Evolutionary conservation across 2,888 invertebrate genomes (phyloP).

Genomic region (Toxonevra muliebris): DNA sequence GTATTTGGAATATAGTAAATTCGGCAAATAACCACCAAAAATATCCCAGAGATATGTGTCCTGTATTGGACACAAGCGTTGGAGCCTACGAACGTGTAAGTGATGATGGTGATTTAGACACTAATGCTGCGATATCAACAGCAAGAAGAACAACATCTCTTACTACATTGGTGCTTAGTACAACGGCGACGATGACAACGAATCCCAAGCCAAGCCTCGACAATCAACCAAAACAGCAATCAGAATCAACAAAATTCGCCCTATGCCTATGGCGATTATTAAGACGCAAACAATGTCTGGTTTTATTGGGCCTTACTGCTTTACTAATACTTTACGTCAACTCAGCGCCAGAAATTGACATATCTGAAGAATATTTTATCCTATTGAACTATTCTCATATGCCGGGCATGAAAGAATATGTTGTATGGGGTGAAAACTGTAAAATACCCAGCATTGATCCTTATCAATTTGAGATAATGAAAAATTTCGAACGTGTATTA

Average conservation of each 20-base stretch:
- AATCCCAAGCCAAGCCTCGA: no score
- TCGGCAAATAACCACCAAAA: no score
- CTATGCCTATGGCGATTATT: constrained; percentile 37
- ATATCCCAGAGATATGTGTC: no score
- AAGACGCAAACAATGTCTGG: constrained; percentile 48
- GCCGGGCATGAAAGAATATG: constrained; percentile 62
- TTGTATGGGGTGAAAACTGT: constrained; percentile 70
- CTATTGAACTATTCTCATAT: constrained; percentile 59
- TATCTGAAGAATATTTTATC: constrained; percentile 47
- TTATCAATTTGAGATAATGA: constrained; percentile 68
- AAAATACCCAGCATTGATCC: constrained; percentile 72
- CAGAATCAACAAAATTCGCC: constrained; percentile 24
- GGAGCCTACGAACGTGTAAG: no score
- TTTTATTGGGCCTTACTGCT: constrained; percentile 43
- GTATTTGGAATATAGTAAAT: no score
- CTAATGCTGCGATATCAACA: no score
- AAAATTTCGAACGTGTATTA: constrained; percentile 67
- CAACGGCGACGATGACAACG: no score
- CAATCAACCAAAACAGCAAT: no score
- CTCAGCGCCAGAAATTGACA: constrained; percentile 43
- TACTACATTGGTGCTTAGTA: no score
- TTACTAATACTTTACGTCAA: constrained; percentile 50
- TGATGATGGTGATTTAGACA: no score
- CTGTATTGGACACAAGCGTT: no score
- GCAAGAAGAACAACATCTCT: no score